Conservation (phyloP, 2,797 vertebrate genomes). For the Iguana delicatissima region DNA sequence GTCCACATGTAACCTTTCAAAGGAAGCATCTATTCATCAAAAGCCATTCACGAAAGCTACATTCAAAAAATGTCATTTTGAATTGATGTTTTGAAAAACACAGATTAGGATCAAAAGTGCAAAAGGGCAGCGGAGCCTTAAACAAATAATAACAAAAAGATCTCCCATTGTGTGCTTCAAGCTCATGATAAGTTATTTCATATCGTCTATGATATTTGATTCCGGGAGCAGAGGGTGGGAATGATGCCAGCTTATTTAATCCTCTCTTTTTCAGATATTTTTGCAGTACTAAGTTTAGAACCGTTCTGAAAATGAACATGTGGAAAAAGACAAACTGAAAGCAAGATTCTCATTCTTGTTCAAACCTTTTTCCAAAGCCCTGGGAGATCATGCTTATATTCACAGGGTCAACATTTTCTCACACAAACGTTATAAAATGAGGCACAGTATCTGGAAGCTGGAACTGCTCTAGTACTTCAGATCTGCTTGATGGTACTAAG, state of each 20-base stretch:
- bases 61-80: conserved; percentile 35
- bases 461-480: not conserved
- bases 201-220: conserved; percentile 20
- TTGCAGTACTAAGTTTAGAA: conserved; percentile 2
- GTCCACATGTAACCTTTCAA: conserved; percentile 41
- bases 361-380: conserved; percentile 13
- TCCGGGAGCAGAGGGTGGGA: conserved; percentile 13
- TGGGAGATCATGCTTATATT: not conserved
- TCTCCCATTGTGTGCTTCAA: conserved; percentile 35
- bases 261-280: conserved; percentile 2
- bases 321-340: conserved; percentile 21
- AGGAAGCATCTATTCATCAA: conserved; percentile 44
- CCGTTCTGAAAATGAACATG: conserved; percentile 25
- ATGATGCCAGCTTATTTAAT: not conserved
- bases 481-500: not conserved
- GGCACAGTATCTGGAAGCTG: not conserved
- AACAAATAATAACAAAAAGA: conserved; percentile 42
- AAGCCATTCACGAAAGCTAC: conserved; percentile 39
- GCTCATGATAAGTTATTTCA: conserved; percentile 34
- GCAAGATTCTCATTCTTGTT: not conserved
- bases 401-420: not conserved
- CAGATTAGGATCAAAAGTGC: conserved; percentile 47
- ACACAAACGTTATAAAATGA: not conserved
- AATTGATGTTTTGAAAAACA: conserved; percentile 52
- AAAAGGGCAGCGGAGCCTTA: conserved; percentile 47